phyloP scores from a whole-genome alignment of 2,113 vertebrate genomes.

The Tautogolabrus adspersus region DNA sequence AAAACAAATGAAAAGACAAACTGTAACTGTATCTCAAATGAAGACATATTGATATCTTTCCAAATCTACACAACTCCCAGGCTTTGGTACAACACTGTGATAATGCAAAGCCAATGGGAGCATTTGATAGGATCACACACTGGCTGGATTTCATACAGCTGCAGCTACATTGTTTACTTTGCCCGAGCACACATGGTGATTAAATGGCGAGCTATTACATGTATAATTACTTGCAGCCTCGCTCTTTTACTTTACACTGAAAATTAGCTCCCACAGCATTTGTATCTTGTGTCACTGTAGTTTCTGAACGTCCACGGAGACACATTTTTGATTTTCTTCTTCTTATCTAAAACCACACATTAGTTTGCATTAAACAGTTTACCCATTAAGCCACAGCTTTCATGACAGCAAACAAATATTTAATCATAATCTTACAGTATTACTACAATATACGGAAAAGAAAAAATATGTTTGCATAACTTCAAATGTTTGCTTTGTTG shows the following conservation, averaged over 20 bases:
- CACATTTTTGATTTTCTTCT: background rate
- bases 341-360: too few relatives aligned
- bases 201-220: constrained; percentile 25
- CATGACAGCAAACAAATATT: background rate
- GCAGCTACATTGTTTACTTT: constrained; percentile 36
- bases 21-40: background rate
- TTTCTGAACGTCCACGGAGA: background rate
- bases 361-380: background rate
- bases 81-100: background rate
- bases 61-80: background rate
- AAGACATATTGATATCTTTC: background rate
- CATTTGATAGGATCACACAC: background rate
- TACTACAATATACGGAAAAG: background rate
- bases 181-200: constrained; percentile 20
- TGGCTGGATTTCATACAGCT: constrained; percentile 33
- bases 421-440: background rate
- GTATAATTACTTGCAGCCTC: constrained; percentile 21
- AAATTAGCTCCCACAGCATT: background rate
- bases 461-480: background rate
- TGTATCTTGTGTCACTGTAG: background rate
- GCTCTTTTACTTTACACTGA: background rate
- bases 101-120: background rate
- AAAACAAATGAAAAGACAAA: background rate
- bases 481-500: background rate
- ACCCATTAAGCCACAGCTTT: background rate